Evolutionary conservation across 2,888 invertebrate genomes (phyloP).

Genomic region (Spodoptera exigua): DNA sequence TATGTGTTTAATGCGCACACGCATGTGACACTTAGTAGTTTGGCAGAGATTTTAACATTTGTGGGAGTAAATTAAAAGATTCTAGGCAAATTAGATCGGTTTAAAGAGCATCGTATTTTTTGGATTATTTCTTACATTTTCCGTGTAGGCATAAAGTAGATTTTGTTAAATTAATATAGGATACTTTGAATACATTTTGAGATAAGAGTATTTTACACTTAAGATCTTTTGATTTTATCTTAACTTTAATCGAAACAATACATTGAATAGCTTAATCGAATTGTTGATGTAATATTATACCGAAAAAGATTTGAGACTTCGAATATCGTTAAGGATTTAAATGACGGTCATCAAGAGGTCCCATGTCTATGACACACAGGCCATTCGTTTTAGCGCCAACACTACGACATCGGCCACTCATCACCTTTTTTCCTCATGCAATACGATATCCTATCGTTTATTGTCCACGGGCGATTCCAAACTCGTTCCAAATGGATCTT

Average conservation of each 20-base stretch:
- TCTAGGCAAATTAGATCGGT: too few species aligned
- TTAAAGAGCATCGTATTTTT: too few species aligned
- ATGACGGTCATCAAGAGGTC: constrained; percentile 67
- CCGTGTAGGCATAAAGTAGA: too few species aligned
- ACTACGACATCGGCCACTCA: constrained; percentile 78
- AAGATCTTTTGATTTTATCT: constrained; percentile 23
- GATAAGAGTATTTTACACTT: constrained; percentile 20
- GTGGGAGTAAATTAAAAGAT: too few species aligned
- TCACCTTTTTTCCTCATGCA: constrained; percentile 86
- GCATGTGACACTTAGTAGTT: constrained; percentile 26
- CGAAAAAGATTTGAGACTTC: constrained; percentile 63
- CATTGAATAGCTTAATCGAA: constrained; percentile 71
- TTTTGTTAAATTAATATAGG: too few species aligned
- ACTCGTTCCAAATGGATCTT: constrained; percentile 84
- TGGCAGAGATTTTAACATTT: too few species aligned
- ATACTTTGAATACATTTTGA: not conserved
- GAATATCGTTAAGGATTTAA: constrained; percentile 73
- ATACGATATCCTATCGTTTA: constrained; percentile 87
- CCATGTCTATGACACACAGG: constrained; percentile 67
- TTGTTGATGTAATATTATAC: constrained; percentile 73
- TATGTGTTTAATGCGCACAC: constrained; percentile 47
- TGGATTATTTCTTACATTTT: too few species aligned
- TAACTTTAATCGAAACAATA: constrained; percentile 29
- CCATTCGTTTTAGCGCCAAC: constrained; percentile 82
- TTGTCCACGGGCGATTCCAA: constrained; percentile 78